Evolutionary conservation across 2,888 invertebrate genomes (phyloP).

Genomic region (Carabus problematicus): DNA sequence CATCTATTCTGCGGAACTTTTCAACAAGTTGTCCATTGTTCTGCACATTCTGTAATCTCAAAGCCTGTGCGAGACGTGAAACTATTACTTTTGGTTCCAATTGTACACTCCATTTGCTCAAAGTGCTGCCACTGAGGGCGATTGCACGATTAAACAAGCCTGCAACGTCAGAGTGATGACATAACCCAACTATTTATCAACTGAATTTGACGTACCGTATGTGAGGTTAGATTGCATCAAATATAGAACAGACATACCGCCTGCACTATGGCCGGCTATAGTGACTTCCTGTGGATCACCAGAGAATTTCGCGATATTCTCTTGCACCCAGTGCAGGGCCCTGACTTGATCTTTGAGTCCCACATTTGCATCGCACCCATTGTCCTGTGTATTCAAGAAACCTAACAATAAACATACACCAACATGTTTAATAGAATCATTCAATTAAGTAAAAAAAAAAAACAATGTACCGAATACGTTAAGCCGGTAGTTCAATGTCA

Average conservation of each 20-base stretch:
- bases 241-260: conserved; percentile 56
- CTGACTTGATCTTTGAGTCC: conserved; percentile 59
- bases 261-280: conserved; percentile 60
- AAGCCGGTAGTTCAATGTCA: conserved; percentile 25
- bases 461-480: conserved; percentile 26
- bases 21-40: conserved; percentile 57
- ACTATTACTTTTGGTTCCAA: conserved; percentile 58
- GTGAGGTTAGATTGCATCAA: conserved; percentile 60
- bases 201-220: neutral
- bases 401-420: conserved; percentile 9
- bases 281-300: conserved; percentile 47
- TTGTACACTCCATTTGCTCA: conserved; percentile 60
- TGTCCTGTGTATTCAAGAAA: conserved; percentile 54
- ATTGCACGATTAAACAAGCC: conserved; percentile 59
- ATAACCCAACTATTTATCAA: neutral
- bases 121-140: conserved; percentile 58
- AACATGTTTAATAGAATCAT: neutral
- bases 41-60: conserved; percentile 58
- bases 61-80: conserved; percentile 59
- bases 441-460: neutral
- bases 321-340: conserved; percentile 52
- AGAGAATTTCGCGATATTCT: conserved; percentile 24
- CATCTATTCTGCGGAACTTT: conserved; percentile 57
- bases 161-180: conserved; percentile 7
- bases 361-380: conserved; percentile 59